Percentiles rank a stretch among this genome's conserved stretches.
phyloP scores from a whole-genome alignment of 1,140 invertebrate species.

The Reticulitermes speratus region DNA sequence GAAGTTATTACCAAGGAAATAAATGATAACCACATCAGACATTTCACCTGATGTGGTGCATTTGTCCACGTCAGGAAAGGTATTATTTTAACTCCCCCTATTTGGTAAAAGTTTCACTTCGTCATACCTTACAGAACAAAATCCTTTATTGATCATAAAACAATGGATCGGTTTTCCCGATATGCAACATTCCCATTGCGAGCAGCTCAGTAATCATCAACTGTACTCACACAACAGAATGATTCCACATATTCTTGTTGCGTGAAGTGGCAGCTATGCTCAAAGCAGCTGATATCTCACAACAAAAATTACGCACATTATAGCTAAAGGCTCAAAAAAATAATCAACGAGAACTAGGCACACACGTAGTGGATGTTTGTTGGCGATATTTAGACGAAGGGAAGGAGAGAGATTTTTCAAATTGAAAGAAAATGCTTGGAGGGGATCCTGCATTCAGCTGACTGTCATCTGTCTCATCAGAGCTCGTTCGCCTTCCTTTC shows the following conservation, averaged over 20 bases:
- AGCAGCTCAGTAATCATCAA: not conserved
- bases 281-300: not conserved
- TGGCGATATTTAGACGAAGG: not conserved
- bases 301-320: not conserved
- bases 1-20: not conserved
- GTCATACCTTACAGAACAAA: not conserved
- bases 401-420: not conserved
- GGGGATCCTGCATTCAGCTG: not conserved
- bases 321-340: not conserved
- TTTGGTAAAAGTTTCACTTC: not conserved
- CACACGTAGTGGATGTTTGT: not conserved
- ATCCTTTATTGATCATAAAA: not conserved
- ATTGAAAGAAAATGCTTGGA: not conserved
- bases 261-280: not conserved
- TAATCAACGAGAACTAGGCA: not conserved
- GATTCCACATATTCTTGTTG: not conserved
- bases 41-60: not conserved
- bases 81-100: not conserved
- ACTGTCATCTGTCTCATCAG: slow-evolving; percentile 6
- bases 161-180: not conserved
- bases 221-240: not conserved
- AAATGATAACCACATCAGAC: not conserved
- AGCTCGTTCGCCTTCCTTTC: not conserved
- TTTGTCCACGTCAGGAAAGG: not conserved
- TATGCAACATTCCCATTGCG: not conserved